Percentiles rank a stretch among this genome's conserved stretches.
These are phyloP conservation scores for Eulemur mongoz DNA, from an alignment of 2,797 vertebrate genomes.

Conservation along the genomic window DNA sequence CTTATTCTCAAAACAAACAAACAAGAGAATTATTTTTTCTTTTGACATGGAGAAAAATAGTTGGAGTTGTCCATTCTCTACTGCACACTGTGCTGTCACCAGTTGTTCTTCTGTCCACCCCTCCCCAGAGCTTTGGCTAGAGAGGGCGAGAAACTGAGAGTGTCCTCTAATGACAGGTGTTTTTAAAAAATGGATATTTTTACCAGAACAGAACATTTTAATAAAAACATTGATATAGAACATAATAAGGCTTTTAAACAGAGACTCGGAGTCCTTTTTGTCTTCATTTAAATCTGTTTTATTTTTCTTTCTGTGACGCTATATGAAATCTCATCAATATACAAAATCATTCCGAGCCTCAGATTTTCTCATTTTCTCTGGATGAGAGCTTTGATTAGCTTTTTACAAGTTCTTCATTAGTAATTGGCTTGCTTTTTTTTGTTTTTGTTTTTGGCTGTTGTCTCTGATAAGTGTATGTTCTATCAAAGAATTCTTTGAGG, in stretches of 20 bases:
- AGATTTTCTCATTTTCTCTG: conserved; percentile 79
- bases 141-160: neutral
- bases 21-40: neutral
- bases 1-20: neutral
- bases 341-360: conserved; percentile 68
- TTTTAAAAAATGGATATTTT: conserved; percentile 6
- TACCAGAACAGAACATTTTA: conserved; percentile 29
- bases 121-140: neutral
- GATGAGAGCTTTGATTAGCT: conserved; percentile 80
- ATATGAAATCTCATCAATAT: conserved; percentile 78
- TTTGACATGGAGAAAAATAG: neutral
- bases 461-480: conserved; percentile 70
- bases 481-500: conserved; percentile 65
- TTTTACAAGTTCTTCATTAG: conserved; percentile 78
- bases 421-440: conserved; percentile 64
- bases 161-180: neutral
- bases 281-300: conserved; percentile 63
- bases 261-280: conserved; percentile 23
- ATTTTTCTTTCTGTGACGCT: conserved; percentile 67
- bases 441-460: conserved; percentile 64
- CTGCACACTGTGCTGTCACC: too few species aligned
- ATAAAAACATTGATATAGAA: conserved; percentile 47
- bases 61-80: neutral
- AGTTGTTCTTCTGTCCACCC: neutral
- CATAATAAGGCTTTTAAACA: conserved; percentile 44